Evolutionary conservation across 1,140 invertebrate species (phyloP).

Genomic region (Drosophila nikananu): DNA sequence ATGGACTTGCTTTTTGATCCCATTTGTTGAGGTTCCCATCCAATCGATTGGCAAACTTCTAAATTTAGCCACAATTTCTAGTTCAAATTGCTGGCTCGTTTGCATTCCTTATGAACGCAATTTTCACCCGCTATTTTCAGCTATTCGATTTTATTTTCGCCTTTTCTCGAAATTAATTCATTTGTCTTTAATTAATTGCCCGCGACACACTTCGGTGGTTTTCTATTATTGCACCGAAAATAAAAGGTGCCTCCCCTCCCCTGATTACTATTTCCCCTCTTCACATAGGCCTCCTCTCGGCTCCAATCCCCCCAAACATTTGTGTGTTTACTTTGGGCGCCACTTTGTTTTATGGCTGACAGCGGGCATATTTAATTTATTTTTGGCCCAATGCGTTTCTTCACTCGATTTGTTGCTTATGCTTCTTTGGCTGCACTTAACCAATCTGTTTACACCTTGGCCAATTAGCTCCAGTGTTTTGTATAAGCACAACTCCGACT

Average conservation of each 20-base stretch:
- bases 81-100: constrained; percentile 60
- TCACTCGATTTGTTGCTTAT: constrained; percentile 58
- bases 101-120: constrained; percentile 56
- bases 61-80: constrained; percentile 70
- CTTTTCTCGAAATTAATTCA: constrained; percentile 58
- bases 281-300: constrained; percentile 10
- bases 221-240: constrained; percentile 50
- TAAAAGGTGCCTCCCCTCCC: constrained; percentile 32
- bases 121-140: constrained; percentile 27
- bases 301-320: not conserved
- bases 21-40: constrained; percentile 25
- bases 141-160: constrained; percentile 28
- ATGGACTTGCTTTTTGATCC: constrained; percentile 35
- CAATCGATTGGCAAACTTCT: constrained; percentile 65
- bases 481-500: constrained; percentile 35
- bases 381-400: constrained; percentile 68
- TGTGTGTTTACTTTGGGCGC: constrained; percentile 62
- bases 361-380: constrained; percentile 45
- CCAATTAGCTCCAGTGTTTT: constrained; percentile 41
- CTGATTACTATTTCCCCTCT: constrained; percentile 5
- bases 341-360: constrained; percentile 66
- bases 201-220: constrained; percentile 73
- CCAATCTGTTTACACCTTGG: constrained; percentile 73
- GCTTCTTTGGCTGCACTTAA: constrained; percentile 50
- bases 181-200: constrained; percentile 65